Base-by-base conservation (phyloP, 2,797 vertebrate species). In the Enteromius mattozi region DNA sequence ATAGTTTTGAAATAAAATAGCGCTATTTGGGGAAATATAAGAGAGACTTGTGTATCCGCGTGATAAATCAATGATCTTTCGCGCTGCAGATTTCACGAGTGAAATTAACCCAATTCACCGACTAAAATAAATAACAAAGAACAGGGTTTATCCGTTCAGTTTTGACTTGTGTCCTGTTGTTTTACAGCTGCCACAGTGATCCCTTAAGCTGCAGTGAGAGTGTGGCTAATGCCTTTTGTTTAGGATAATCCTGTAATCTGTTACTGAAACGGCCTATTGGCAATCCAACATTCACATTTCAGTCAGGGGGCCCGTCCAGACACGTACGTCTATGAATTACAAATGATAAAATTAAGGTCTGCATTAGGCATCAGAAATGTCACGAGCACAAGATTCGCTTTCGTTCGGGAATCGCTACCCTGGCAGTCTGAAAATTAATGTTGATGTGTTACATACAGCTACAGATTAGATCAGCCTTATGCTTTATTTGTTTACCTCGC, bases 201-300 rank as follows among this genome's bases (percentile, higher is more conserved):
- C 94, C 93, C 86, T 90, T 95, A 94, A 95, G 90, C 91, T 94
- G 92, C 91, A 92, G 92, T 92, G 86, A 86, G 92, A 94, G 92
- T 93, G 93, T 93, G 92, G 91, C 90, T 95, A 94, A 95, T 94
- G 93, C 92, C 94, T 93, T 95, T 95, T 95, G 95, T 95, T 93
- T 94, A 89, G 87, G 92, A 93, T 95, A 95, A 96, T 95, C 94
- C 95, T 88, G 91, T 95, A 94, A 95, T 94, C 93, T 92, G 94
- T 92, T 93, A 94, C 93, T 94, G 94, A 95, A 93, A 93, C 88
- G 93, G 93, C 94, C 93, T 91, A 92, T 95, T 95, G 93, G 93
- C 92, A 86, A 94, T 91, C 90, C 89, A 91, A 86, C 84, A 70
- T 92, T 93, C 88, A 86, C 74, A 89, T 91, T 91, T 88, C 79